Evolutionary conservation across 2,888 invertebrate genomes (phyloP).

Genomic region (Synanthedon formicaeformis): DNA sequence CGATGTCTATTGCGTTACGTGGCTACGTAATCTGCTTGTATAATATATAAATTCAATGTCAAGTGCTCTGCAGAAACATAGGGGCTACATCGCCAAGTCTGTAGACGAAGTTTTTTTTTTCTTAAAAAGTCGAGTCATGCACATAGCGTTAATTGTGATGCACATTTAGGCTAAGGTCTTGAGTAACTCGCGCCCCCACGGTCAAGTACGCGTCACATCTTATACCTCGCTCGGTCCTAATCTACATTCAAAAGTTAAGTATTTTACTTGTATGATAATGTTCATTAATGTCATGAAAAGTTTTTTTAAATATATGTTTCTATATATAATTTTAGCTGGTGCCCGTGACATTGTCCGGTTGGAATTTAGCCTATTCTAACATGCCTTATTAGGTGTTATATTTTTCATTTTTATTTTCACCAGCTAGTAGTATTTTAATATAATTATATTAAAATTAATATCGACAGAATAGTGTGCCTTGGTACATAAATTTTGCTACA

Average conservation of each 20-base stretch:
- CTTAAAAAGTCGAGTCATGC: conserved; percentile 45
- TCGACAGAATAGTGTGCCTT: too few species aligned
- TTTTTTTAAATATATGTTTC: too few species aligned
- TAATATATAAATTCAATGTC: conserved; percentile 23
- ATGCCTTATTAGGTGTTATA: too few species aligned
- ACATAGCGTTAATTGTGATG: conserved; percentile 27
- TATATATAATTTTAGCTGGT: too few species aligned
- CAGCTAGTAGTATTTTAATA: too few species aligned
- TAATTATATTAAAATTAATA: too few species aligned
- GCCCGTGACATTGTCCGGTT: too few species aligned
- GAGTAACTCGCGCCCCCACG: conserved; percentile 5
- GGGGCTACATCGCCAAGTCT: conserved; percentile 10
- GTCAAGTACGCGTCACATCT: conserved; percentile 4
- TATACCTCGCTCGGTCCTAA: not conserved
- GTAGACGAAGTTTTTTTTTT: conserved; percentile 32
- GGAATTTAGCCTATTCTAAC: too few species aligned
- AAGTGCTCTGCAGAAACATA: conserved; percentile 15
- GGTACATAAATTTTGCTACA: not conserved
- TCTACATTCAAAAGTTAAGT: not conserved
- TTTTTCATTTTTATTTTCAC: too few species aligned
- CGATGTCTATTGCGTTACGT: conserved; percentile 11
- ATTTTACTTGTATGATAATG: not conserved
- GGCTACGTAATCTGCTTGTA: conserved; percentile 18
- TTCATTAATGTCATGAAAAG: not conserved
- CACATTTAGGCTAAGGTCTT: conserved; percentile 51